Conservation (phyloP, 35 echinoderm and acorn worm species). For the Heliocidaris tuberculata region DNA sequence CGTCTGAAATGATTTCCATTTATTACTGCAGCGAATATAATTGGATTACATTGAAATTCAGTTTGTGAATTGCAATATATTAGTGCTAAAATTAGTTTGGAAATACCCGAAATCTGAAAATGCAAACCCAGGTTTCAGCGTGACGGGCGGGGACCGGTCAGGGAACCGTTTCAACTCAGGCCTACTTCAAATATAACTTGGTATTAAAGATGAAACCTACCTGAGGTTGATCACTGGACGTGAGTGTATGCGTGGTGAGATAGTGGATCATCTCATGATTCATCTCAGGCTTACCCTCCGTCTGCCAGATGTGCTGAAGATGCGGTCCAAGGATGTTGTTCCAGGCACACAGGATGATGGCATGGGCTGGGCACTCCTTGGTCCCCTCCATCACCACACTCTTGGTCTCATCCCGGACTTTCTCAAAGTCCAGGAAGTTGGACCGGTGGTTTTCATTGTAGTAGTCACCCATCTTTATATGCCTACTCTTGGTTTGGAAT, state of each 20-base stretch:
- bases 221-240: constrained; percentile 77
- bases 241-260: constrained; percentile 74
- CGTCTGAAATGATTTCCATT: too few relatives aligned
- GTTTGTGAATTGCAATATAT: too few relatives aligned
- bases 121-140: too few relatives aligned
- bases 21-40: too few relatives aligned
- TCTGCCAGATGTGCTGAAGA: constrained; percentile 72
- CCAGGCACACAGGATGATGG: constrained; percentile 82
- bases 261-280: constrained; percentile 63
- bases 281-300: constrained; percentile 58
- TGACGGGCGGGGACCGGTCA: too few relatives aligned
- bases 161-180: too few relatives aligned
- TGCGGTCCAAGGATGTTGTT: constrained; percentile 96
- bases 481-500: neutral
- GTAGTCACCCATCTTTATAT: neutral
- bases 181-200: too few relatives aligned
- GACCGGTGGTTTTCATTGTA: constrained; percentile 14
- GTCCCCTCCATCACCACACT: constrained; percentile 44
- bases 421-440: constrained; percentile 31
- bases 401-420: constrained; percentile 56
- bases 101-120: too few relatives aligned
- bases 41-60: too few relatives aligned
- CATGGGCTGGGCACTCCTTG: constrained; percentile 66
- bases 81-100: too few relatives aligned
- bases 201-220: neutral